phyloP scores from a whole-genome alignment of 2,797 vertebrate species.

The Cossypha heuglini region DNA sequence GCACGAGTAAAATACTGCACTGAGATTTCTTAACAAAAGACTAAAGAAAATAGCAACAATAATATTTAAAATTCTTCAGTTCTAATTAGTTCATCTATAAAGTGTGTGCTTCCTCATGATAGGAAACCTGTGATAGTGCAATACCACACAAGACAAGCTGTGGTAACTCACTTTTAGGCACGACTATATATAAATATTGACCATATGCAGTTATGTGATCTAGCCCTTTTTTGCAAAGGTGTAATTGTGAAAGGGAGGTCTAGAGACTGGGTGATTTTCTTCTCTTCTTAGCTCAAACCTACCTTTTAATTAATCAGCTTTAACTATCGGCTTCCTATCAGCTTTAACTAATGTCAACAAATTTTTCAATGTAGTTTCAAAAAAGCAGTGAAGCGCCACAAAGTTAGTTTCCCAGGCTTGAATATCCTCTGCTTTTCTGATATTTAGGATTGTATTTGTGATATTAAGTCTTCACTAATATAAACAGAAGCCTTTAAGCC shows the following conservation, averaged over 20 bases:
- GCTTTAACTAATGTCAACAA: background rate
- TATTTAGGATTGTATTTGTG: background rate
- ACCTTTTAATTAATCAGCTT: background rate
- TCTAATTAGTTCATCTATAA: background rate
- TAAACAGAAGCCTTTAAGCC: background rate
- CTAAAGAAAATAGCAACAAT: background rate
- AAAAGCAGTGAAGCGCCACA: background rate
- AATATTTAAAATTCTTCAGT: background rate
- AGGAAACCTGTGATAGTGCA: background rate
- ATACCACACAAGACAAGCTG: background rate
- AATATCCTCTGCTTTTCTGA: background rate
- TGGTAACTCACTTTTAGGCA: background rate
- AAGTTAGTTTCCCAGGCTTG: background rate
- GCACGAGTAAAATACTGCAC: background rate
- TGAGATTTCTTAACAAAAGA: background rate
- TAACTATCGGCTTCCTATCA: background rate
- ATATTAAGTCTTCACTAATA: background rate
- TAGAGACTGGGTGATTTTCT: background rate
- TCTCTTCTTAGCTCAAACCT: background rate
- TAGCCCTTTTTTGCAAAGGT: background rate
- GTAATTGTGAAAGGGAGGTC: background rate
- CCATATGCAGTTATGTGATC: rapidly evolving
- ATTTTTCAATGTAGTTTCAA: background rate
- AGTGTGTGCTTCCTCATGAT: background rate
- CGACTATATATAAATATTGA: background rate